Base-by-base conservation (phyloP, 1,140 invertebrate species). In the Drosophila eugracilis region DNA sequence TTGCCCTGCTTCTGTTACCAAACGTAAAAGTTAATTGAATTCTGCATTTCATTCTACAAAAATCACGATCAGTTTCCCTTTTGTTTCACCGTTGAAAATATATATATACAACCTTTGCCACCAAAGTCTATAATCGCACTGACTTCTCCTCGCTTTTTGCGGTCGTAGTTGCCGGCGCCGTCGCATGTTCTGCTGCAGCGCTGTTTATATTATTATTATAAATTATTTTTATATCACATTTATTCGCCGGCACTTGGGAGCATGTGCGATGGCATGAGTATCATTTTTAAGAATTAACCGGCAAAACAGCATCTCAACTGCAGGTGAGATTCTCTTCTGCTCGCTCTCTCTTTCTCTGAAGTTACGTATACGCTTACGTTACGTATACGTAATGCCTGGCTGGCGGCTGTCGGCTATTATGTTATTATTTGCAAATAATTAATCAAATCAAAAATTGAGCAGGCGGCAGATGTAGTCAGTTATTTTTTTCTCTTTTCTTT, bases 81-180 rank as follows among this genome's bases (percentile, higher is more conserved):
- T 6, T 0, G 12, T 22, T 53, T 17, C 15, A 30, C 14, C 37
- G 39, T 32, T 19, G 19, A 0, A 24, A 55, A 41, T 32, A 6
- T 30, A 41, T 32, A 6, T 30, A 32, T 9, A 60, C 71, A 84
- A 84, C 79, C 67, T 50, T 47, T 78, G 52, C 26, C 52, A 58
- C 17, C 74, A 48, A 69, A 42, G 79, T 74, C 42, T 48, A 42
- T 37, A 58, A 44, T 69, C 69, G 44, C 55, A 81, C 78, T 81
- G 74, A 37, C 21, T 19, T 24, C 62, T 37, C 30, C 39, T 22
- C 12, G 24, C 2, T 22, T 42, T 22, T 39, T 30, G 39, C 42
- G 22, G 9, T 24, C 37, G 17, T 17, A 21, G 3, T 21, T 6
- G 15, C 14, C 6, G 15, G 10, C 5, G 57, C 10, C 2, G 17